Percentiles rank a stretch among this genome's conserved stretches.
Evolutionary conservation across 1,140 invertebrate genomes (phyloP).

Genomic region (Latrodectus geometricus): DNA sequence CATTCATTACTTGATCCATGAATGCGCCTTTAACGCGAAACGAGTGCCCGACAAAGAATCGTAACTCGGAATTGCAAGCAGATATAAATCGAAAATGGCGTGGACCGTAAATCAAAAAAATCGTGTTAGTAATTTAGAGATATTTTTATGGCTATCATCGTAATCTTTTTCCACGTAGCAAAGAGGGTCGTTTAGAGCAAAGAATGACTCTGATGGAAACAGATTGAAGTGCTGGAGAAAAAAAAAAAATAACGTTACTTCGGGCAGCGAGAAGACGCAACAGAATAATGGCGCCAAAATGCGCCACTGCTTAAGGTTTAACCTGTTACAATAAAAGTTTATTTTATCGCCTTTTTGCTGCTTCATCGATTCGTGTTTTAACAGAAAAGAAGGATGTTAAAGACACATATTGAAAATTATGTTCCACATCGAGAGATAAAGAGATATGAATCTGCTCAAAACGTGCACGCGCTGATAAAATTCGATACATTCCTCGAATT

Average conservation of each 20-base stretch:
- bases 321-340: constrained; percentile 2
- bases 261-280: neutral
- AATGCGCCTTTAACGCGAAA: neutral
- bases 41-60: neutral
- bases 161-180: constrained; percentile 29
- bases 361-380: neutral
- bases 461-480: neutral
- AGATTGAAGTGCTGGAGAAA: constrained; percentile 15
- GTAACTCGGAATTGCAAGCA: neutral
- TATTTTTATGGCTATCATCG: constrained; percentile 44
- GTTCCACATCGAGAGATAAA: neutral
- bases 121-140: constrained; percentile 42
- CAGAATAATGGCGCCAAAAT: constrained; percentile 33
- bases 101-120: constrained; percentile 24
- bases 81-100: constrained; percentile 4
- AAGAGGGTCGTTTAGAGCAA: constrained; percentile 18
- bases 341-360: neutral
- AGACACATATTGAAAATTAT: neutral
- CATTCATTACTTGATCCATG: neutral
- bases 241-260: neutral
- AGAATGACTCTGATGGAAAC: neutral
- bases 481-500: neutral
- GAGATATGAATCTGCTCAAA: neutral
- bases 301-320: neutral
- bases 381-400: neutral